Evolutionary conservation across 2,113 vertebrate species (phyloP).

Genomic region (Ammodytes dubius): DNA sequence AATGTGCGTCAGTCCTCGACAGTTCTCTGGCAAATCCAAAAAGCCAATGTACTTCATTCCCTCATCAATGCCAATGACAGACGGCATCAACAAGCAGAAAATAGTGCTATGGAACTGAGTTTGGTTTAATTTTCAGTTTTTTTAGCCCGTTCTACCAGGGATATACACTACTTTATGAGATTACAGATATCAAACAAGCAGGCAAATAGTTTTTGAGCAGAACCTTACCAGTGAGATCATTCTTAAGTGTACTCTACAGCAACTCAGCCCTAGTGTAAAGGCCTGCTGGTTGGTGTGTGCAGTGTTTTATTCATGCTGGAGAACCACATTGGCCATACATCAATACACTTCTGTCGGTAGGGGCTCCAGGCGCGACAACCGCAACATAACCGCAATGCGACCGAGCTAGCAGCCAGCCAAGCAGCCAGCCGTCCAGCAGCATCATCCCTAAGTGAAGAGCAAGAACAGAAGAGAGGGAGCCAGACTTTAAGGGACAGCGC

Average conservation of each 20-base stretch:
- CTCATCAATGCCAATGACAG: constrained; percentile 53
- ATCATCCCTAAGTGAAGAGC: constrained; percentile 37
- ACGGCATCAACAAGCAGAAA: constrained; percentile 45
- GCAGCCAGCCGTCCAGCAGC: constrained; percentile 39
- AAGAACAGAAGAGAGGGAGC: constrained; percentile 44
- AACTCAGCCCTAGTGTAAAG: constrained; percentile 3
- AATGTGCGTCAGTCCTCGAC: constrained; percentile 68
- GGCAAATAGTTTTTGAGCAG: background rate
- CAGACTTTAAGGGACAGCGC: constrained; percentile 24
- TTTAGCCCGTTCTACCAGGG: background rate
- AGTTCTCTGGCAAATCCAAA: constrained; percentile 65
- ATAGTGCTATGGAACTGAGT: constrained; percentile 15
- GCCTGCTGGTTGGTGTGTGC: constrained; percentile 22
- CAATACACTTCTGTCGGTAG: constrained; percentile 45
- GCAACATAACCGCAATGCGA: constrained; percentile 54
- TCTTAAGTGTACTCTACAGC: background rate
- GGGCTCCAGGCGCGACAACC: constrained; percentile 42
- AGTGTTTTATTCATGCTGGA: constrained; percentile 40
- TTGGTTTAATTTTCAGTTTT: constrained; percentile 24
- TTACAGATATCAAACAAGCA: background rate
- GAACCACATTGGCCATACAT: constrained; percentile 43
- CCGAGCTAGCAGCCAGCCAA: constrained; percentile 29
- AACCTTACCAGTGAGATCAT: background rate
- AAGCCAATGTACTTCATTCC: constrained; percentile 46
- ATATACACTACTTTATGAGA: background rate